Evolutionary conservation across 1,140 invertebrate species (phyloP).

Genomic region (Holcopasites calliopsidis): DNA sequence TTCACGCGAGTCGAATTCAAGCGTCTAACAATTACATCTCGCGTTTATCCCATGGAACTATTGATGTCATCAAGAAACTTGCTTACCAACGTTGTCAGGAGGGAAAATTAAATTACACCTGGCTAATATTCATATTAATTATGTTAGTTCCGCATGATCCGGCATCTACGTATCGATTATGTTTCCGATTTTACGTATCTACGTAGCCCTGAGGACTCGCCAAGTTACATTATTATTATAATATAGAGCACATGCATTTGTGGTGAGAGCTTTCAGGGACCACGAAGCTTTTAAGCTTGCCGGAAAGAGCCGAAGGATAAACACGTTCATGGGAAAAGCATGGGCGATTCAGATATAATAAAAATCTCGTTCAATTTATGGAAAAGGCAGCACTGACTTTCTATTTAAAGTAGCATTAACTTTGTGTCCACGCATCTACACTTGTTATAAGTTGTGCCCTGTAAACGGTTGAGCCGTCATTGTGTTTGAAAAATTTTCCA

Average conservation of each 20-base stretch:
- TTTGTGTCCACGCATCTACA: too few species aligned
- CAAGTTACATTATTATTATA: background rate
- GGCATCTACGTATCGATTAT: too few species aligned
- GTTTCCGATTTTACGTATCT: background rate
- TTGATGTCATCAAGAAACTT: background rate
- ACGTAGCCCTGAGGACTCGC: background rate
- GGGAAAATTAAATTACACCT: background rate
- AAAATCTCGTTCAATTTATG: background rate
- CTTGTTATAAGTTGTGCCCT: too few species aligned
- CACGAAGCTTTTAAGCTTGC: background rate
- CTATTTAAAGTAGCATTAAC: background rate
- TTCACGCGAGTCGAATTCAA: background rate
- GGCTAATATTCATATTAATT: background rate
- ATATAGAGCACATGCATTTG: too few species aligned
- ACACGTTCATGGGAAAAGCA: background rate
- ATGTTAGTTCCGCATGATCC: too few species aligned
- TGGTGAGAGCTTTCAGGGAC: background rate
- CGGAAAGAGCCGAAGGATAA: background rate
- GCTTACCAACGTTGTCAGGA: background rate
- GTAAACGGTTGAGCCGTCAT: too few species aligned
- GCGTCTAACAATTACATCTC: background rate
- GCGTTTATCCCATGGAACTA: background rate
- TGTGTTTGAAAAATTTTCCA: too few species aligned
- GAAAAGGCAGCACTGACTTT: background rate
- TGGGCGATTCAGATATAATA: background rate